Evolutionary conservation across 2,797 vertebrate species (phyloP).

Genomic region (Typhlichthys subterraneus): DNA sequence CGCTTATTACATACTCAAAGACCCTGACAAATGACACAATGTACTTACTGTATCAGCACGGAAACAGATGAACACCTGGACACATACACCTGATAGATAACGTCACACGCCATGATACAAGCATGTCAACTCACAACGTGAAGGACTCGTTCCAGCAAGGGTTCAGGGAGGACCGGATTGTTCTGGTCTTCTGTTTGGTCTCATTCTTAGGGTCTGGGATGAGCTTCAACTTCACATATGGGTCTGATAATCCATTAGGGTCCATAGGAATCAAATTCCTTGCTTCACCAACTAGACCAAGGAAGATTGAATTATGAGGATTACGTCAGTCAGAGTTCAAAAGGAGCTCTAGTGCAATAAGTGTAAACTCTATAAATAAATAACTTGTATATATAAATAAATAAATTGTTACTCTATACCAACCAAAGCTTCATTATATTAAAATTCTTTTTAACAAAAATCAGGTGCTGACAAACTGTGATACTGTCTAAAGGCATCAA

Average conservation of each 20-base stretch:
- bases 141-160: conserved; percentile 96
- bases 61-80: conserved; percentile 2
- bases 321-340: neutral
- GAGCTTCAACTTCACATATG: conserved; percentile 97
- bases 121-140: conserved; percentile 85
- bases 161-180: conserved; percentile 94
- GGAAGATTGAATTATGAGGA: conserved; percentile 28
- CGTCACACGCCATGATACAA: conserved; percentile 8
- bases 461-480: too few species aligned
- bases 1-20: neutral
- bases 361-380: neutral
- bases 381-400: neutral
- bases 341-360: neutral
- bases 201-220: conserved; percentile 97
- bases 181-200: conserved; percentile 97
- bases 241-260: conserved; percentile 95
- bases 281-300: conserved; percentile 87
- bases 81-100: conserved; percentile 3
- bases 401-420: too few species aligned
- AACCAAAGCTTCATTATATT: too few species aligned
- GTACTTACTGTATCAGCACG: neutral
- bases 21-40: neutral
- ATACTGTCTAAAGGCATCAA: too few species aligned
- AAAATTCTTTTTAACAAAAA: too few species aligned
- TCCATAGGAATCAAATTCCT: conserved; percentile 98